phyloP scores from a whole-genome alignment of 2,888 invertebrate species.

The Polia nebulosa region DNA sequence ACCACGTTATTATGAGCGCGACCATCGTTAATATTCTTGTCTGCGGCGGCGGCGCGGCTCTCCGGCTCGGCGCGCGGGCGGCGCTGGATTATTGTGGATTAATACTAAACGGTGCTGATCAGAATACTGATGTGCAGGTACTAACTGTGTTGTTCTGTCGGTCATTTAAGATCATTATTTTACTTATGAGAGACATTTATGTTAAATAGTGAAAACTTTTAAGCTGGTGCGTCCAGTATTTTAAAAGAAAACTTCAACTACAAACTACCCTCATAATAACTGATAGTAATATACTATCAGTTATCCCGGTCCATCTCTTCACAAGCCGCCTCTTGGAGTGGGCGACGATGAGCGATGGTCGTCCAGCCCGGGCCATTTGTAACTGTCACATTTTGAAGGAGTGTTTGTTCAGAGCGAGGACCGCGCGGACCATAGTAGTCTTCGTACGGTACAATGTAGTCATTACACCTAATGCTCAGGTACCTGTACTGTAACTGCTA shows the following conservation, averaged over 20 bases:
- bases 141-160: conserved; percentile 36
- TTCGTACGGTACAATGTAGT: background rate
- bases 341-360: conserved; percentile 28
- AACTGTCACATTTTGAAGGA: conserved; percentile 30
- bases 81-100: conserved; percentile 36
- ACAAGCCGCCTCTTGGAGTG: conserved; percentile 6
- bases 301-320: no score
- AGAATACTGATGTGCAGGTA: conserved; percentile 37
- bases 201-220: background rate
- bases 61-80: background rate
- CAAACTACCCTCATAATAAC: background rate
- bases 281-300: background rate
- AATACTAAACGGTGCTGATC: conserved; percentile 47
- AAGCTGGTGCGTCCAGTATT: background rate
- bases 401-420: conserved; percentile 11
- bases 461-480: conserved; percentile 1
- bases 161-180: no score
- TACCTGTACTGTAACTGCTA: no score
- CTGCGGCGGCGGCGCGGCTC: conserved; percentile 13
- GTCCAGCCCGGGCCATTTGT: conserved; percentile 33
- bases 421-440: background rate
- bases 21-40: conserved; percentile 26
- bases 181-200: no score
- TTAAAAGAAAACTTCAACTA: background rate
- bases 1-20: background rate